Evolutionary conservation across 1,140 invertebrate genomes (phyloP).

Genomic region (Ceratina japonica): DNA sequence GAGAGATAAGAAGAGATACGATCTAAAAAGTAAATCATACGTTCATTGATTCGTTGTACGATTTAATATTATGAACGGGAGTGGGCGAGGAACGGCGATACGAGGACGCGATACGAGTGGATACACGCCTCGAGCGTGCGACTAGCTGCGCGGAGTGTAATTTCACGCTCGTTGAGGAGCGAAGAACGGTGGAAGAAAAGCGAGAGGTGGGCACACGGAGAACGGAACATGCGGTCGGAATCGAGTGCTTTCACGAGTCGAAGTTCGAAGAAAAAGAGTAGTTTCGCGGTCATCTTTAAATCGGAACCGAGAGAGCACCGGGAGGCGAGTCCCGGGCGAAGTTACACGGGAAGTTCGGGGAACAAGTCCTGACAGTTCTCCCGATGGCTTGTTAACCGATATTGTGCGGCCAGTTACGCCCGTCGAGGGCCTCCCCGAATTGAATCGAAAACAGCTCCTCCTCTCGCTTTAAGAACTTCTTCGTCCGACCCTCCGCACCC

Average conservation of each 20-base stretch:
- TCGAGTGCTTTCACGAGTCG: slow-evolving; percentile 51
- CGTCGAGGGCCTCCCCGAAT: background rate
- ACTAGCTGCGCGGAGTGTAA: slow-evolving; percentile 35
- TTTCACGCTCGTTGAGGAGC: slow-evolving; percentile 38
- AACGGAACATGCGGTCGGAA: slow-evolving; percentile 36
- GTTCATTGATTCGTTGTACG: too few species aligned
- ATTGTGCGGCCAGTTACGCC: slow-evolving; percentile 19
- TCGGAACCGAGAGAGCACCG: slow-evolving; percentile 9
- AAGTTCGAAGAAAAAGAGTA: slow-evolving; percentile 31
- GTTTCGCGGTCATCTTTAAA: slow-evolving; percentile 42
- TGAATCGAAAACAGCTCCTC: slow-evolving; percentile 13
- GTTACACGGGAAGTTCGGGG: slow-evolving; percentile 27
- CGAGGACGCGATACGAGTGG: background rate
- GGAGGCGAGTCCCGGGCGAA: slow-evolving; percentile 14
- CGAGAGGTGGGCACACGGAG: background rate
- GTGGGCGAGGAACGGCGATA: too few species aligned
- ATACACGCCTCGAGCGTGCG: background rate
- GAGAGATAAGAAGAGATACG: too few species aligned
- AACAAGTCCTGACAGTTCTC: slow-evolving; percentile 31
- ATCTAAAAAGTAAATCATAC: too few species aligned
- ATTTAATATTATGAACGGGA: too few species aligned
- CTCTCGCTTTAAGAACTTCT: slow-evolving; percentile 24
- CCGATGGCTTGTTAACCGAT: slow-evolving; percentile 43
- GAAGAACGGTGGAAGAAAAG: background rate
- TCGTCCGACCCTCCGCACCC: too few species aligned